Percentiles rank a stretch among this genome's conserved stretches.
These are phyloP conservation scores for Cercopithecus petaurista DNA, from an alignment of 2,797 vertebrate genomes.

Conservation along the genomic window DNA sequence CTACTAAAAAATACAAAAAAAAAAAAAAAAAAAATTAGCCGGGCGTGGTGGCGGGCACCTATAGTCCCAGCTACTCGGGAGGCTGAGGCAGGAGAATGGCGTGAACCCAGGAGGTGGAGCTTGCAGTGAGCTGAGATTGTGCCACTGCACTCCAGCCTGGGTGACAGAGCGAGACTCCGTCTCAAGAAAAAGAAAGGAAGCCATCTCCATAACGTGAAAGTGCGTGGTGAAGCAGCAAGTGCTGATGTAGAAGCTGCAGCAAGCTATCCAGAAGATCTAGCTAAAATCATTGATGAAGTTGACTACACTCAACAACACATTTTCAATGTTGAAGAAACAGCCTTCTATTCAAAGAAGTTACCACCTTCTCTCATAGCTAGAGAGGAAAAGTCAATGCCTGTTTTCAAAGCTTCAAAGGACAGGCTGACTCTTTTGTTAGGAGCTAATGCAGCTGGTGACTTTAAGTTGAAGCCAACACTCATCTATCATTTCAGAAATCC, in stretches of 20 bases:
- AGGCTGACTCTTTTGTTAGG: not conserved
- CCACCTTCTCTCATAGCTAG: not conserved
- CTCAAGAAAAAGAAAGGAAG: not conserved
- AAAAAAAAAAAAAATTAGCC: too few species aligned
- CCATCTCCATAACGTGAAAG: not conserved
- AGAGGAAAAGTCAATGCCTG: not conserved
- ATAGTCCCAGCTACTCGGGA: too few species aligned
- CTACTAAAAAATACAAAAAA: too few species aligned
- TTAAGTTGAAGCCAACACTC: not conserved
- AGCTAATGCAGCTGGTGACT: not conserved
- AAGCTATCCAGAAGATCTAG: not conserved
- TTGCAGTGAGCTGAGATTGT: too few species aligned
- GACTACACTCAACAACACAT: not conserved
- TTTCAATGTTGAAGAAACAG: not conserved
- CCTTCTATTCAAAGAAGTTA: not conserved
- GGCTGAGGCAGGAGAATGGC: too few species aligned
- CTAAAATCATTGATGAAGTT: not conserved
- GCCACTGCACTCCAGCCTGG: too few species aligned
- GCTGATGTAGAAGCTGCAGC: not conserved
- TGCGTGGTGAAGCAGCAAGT: not conserved
- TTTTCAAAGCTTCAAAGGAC: not conserved
- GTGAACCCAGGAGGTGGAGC: too few species aligned
- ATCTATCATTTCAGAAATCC: not conserved
- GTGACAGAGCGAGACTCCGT: fast-evolving
- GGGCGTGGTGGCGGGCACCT: fast-evolving